phyloP scores from a whole-genome alignment of 2,113 vertebrate genomes.

The Phainopepla nitens region DNA sequence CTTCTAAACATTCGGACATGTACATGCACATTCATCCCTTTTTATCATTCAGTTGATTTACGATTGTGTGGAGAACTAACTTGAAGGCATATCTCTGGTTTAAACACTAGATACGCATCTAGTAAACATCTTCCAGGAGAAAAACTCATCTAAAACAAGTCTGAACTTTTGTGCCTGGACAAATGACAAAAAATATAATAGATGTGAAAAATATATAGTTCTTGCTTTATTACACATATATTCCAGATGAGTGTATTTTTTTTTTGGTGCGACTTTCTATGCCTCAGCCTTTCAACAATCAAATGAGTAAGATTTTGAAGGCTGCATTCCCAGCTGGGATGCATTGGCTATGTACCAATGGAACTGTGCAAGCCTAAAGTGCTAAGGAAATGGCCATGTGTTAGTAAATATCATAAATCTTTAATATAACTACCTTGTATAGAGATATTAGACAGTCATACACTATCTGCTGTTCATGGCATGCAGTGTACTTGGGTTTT shows the following conservation, averaged over 20 bases:
- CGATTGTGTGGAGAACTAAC: neutral
- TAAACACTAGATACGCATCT: neutral
- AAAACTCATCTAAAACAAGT: neutral
- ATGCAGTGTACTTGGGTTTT: neutral
- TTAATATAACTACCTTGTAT: neutral
- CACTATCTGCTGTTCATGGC: neutral
- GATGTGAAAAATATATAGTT: neutral
- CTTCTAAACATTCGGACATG: neutral
- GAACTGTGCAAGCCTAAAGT: neutral
- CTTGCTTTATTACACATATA: neutral
- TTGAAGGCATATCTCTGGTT: neutral
- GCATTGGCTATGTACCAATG: neutral
- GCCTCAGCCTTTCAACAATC: neutral
- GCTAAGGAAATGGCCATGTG: neutral
- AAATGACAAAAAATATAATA: neutral
- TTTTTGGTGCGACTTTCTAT: neutral
- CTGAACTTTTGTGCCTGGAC: neutral
- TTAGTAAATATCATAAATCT: neutral
- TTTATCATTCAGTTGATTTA: neutral
- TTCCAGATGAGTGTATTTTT: neutral
- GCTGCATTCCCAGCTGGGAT: neutral
- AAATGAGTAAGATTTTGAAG: neutral
- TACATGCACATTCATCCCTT: neutral
- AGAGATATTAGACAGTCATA: neutral
- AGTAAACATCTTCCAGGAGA: neutral